Evolutionary conservation across 2,888 invertebrate species (phyloP), one percentile per base, ranked within the genome.

Genomic region (Cheilosia impressa): DNA sequence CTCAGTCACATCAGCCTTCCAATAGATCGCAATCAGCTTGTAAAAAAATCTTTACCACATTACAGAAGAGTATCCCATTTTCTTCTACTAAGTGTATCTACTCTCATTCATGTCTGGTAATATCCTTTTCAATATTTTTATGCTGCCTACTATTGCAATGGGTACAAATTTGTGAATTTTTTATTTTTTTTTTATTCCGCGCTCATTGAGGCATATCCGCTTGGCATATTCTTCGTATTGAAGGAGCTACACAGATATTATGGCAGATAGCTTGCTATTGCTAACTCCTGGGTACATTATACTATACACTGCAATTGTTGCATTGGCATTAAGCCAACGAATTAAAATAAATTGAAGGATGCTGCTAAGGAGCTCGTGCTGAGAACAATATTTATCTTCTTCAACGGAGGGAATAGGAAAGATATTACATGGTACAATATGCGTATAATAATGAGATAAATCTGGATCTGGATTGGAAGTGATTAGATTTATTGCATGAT

Each of bases 341-440:
- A 85, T 85, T 85, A 85, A 85, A 85, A 85, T 85, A 85, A 85
- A 85, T 80, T 80, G 84, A 85, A 75, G 84, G 75, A 75, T 76
- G 41, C 24, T 60, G 15, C 69, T 68, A 65, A 60, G 68, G 66
- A 43, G 68, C 76, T 66, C 79, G 58, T 63, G 68, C 79, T 68
- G 79, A 75, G 68, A 57, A 43, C 63, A 79, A 34, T 41, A 76
- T 65, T 63, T 76, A 58, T 71, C 41, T 27, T 13, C 24, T 15
- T 52, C 31, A 31, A 13, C 19, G 10, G 15, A 52, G 31, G 45
- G 53, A 73, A 73, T 63, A 45, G 43, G 53, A 27, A 71, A 60
- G 75, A 85, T 85, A 85, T 85, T 80, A 80, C 84, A 75, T 69
- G 80, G 45, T 85, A 71, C 84, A 85, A 75, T 85, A 80, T 80